Percentiles rank a stretch among this genome's conserved stretches.
These are phyloP conservation scores for Pristiophorus japonicus DNA, from an alignment of 2,113 vertebrate species.

Conservation along the genomic window DNA sequence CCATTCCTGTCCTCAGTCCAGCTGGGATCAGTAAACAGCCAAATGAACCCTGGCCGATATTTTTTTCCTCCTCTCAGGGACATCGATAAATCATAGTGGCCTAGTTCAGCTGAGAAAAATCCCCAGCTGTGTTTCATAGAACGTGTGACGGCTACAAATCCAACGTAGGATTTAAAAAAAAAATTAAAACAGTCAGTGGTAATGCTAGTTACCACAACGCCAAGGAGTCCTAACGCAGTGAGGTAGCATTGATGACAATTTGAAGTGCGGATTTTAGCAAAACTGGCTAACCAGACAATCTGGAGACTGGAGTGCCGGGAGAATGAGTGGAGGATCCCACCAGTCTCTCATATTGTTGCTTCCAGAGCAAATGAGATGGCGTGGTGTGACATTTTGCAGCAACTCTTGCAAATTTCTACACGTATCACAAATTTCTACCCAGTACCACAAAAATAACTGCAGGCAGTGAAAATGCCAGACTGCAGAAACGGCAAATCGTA, in stretches of 20 bases:
- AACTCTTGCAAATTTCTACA: background rate
- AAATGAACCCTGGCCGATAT: background rate
- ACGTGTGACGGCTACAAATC: background rate
- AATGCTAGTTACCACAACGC: background rate
- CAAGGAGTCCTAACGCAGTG: background rate
- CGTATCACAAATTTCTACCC: background rate
- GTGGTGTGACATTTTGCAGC: background rate
- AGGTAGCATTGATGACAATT: background rate
- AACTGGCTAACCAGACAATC: background rate
- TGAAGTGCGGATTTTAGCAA: background rate
- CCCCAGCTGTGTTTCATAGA: background rate
- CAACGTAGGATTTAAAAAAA: background rate
- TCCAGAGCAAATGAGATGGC: background rate
- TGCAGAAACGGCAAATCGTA: background rate
- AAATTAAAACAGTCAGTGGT: background rate
- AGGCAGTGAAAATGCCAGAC: background rate
- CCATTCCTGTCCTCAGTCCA: background rate
- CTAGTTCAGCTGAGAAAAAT: background rate
- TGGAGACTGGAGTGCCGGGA: background rate
- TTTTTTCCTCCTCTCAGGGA: background rate
- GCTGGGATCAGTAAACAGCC: background rate
- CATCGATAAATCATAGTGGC: background rate
- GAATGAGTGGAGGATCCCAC: background rate
- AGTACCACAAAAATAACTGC: background rate
- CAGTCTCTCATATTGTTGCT: background rate